A percentile compares a stretch with the other conserved stretches of the same genome.
These are phyloP conservation scores for Suncus etruscus DNA, from an alignment of 2,113 vertebrate species.

Conservation along the genomic window DNA sequence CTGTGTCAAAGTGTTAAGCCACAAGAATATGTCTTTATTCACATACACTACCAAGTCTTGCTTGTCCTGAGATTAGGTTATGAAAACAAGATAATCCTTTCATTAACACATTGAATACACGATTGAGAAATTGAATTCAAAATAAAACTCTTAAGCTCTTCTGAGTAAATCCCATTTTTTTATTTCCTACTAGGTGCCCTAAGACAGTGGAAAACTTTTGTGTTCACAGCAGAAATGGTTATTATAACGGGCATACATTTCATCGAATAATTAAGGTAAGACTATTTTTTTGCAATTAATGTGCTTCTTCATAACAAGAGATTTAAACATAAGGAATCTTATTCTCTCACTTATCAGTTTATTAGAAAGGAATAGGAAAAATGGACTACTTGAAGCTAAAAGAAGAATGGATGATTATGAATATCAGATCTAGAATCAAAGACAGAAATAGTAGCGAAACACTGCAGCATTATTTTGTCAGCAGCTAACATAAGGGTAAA, in stretches of 20 bases:
- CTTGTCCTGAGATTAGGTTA: constrained; percentile 41
- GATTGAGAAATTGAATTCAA: constrained; percentile 36
- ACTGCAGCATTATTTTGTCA: constrained; percentile 30
- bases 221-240: constrained; percentile 98
- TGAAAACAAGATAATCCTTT: neutral
- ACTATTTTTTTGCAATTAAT: constrained; percentile 21
- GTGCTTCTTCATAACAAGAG: constrained; percentile 31
- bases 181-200: constrained; percentile 91
- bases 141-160: constrained; percentile 59
- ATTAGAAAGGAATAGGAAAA: constrained; percentile 46
- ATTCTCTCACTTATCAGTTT: constrained; percentile 25
- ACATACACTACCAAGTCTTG: constrained; percentile 2
- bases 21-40: constrained; percentile 23
- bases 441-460: constrained; percentile 36
- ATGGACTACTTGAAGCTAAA: constrained; percentile 3
- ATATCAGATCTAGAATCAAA: constrained; percentile 37
- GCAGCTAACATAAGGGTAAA: constrained; percentile 33
- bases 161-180: constrained; percentile 51
- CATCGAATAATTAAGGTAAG: constrained; percentile 97
- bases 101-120: constrained; percentile 16
- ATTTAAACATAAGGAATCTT: constrained; percentile 39
- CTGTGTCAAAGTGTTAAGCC: neutral
- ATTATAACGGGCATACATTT: constrained; percentile 97
- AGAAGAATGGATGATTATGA: constrained; percentile 39
- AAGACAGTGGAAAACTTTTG: constrained; percentile 99